phyloP scores from a whole-genome alignment of 37 sponge, comb jelly and placozoan genomes.

The Eunapius fragilis region DNA sequence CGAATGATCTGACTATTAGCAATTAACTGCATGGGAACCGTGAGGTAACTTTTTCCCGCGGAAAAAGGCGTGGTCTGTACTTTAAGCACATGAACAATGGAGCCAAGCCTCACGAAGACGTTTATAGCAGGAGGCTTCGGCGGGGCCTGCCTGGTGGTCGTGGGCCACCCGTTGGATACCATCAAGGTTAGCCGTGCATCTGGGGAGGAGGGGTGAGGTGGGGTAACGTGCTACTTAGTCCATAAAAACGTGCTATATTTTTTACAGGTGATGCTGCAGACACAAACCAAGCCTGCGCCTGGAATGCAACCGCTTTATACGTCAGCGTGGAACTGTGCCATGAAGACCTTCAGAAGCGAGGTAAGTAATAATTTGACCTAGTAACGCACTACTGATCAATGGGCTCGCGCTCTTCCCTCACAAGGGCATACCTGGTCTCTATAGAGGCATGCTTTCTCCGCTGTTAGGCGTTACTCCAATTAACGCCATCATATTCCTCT shows the following conservation, averaged over 20 bases:
- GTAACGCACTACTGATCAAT: too few species aligned
- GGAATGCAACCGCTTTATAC: constrained; percentile 67
- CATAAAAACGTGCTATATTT: too few species aligned
- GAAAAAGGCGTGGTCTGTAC: background rate
- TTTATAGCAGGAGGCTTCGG: constrained; percentile 95
- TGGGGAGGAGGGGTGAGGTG: too few species aligned
- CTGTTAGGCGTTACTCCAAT: constrained; percentile 93
- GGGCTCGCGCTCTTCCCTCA: too few species aligned
- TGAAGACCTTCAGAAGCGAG: constrained; percentile 66
- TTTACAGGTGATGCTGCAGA: constrained; percentile 87
- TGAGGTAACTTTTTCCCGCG: background rate
- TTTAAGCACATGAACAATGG: background rate
- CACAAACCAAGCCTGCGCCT: constrained; percentile 64
- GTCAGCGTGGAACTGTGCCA: constrained; percentile 78
- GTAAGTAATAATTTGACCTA: too few species aligned
- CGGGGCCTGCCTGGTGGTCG: constrained; percentile 77
- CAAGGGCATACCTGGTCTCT: constrained; percentile 91
- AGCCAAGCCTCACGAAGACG: constrained; percentile 77
- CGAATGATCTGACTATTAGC: too few species aligned
- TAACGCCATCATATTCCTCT: constrained; percentile 91
- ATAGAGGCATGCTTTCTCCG: constrained; percentile 95
- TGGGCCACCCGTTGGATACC: constrained; percentile 96
- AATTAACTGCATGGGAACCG: too few species aligned
- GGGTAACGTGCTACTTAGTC: too few species aligned
- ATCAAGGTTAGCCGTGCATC: constrained; percentile 71